Evolutionary conservation across 2,113 vertebrate genomes (phyloP).

Genomic region (Opisthocomus hoazin): DNA sequence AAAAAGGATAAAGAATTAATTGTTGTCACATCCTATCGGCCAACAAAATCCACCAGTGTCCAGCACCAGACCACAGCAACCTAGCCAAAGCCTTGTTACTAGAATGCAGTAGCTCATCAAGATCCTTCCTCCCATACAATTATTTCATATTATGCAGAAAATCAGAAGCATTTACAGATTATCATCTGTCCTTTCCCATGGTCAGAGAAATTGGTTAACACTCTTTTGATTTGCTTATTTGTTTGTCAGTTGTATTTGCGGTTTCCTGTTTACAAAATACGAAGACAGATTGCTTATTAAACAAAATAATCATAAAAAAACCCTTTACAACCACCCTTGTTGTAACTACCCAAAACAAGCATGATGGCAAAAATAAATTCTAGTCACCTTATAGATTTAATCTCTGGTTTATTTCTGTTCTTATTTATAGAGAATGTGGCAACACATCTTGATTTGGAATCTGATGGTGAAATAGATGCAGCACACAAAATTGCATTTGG

Average conservation of each 20-base stretch:
- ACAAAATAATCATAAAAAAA: not conserved
- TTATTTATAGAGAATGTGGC: not conserved
- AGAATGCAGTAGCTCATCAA: not conserved
- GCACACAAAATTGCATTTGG: not conserved
- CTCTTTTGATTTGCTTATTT: not conserved
- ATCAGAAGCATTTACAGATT: not conserved
- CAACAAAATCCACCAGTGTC: not conserved
- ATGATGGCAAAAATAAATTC: not conserved
- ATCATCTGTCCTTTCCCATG: not conserved
- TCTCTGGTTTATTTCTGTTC: not conserved
- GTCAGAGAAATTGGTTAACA: not conserved
- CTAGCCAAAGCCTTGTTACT: not conserved
- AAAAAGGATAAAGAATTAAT: not conserved
- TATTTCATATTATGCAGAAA: not conserved
- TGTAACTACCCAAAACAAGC: not conserved
- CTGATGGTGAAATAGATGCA: not conserved
- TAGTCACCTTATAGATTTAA: not conserved
- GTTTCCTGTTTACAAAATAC: not conserved
- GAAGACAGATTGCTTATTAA: not conserved
- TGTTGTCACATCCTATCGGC: not conserved
- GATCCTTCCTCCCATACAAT: not conserved
- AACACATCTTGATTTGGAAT: not conserved
- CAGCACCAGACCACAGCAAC: not conserved
- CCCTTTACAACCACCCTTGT: accelerated
- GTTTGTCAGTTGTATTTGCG: not conserved